These are phyloP conservation scores for Pontoporia blainvillei DNA, from an alignment of 2,113 vertebrate species.

Conservation along the genomic window DNA sequence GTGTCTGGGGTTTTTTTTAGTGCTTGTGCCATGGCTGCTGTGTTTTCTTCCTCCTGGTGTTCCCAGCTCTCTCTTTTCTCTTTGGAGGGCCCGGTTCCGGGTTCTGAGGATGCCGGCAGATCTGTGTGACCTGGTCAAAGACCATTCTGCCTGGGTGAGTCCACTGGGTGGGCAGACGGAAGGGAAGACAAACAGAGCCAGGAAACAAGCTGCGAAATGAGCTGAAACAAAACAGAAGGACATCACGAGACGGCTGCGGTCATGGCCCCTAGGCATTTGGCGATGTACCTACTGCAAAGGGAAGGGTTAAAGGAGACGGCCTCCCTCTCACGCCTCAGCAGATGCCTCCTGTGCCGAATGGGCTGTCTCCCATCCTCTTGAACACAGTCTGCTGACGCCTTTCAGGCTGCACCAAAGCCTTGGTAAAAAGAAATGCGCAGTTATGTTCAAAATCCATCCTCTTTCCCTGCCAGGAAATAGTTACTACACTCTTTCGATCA, in stretches of 20 bases:
- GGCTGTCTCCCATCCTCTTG: background rate
- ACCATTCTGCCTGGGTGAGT: background rate
- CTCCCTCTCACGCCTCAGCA: background rate
- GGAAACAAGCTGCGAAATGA: background rate
- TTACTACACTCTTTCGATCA: background rate
- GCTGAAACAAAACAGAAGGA: background rate
- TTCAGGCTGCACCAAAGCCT: background rate
- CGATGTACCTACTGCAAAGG: background rate
- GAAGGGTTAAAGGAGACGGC: background rate
- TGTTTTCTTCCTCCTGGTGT: background rate
- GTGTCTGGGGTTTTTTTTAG: background rate
- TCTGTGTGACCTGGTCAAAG: background rate
- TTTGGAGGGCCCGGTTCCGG: background rate
- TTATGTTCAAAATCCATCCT: background rate
- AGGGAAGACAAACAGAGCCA: background rate
- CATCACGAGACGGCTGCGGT: accelerated
- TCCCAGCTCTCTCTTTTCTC: background rate
- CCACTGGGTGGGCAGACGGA: background rate
- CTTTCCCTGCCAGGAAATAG: background rate
- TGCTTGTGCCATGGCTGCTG: background rate
- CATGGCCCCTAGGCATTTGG: background rate
- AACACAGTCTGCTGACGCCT: background rate
- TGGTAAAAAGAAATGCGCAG: background rate
- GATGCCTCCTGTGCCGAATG: background rate
- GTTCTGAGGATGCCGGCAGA: background rate